Percentiles rank a stretch among this genome's conserved stretches.
These are phyloP conservation scores for Ruditapes philippinarum DNA, from an alignment of 1,140 invertebrate genomes.

Conservation along the genomic window DNA sequence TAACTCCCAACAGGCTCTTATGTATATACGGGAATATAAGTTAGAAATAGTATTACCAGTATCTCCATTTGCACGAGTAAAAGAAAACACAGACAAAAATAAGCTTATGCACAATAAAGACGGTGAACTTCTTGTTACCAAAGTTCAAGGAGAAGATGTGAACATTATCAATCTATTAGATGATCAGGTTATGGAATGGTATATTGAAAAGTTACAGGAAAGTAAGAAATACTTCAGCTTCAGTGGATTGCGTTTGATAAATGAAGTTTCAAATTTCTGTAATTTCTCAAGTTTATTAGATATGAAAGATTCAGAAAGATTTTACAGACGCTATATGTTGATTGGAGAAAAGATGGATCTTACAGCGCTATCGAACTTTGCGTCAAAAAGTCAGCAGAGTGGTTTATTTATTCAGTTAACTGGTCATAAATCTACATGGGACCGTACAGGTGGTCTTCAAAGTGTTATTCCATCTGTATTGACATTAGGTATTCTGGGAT, in stretches of 20 bases:
- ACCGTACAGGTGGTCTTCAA: constrained; percentile 92
- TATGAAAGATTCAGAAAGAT: neutral
- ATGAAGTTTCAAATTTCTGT: neutral
- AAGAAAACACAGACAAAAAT: neutral
- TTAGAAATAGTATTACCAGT: constrained; percentile 94
- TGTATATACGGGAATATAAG: constrained; percentile 89
- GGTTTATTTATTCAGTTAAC: constrained; percentile 95
- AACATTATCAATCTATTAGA: constrained; percentile 46
- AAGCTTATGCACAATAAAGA: neutral
- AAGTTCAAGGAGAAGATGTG: constrained; percentile 18
- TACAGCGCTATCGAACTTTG: constrained; percentile 89
- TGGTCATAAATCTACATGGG: constrained; percentile 94
- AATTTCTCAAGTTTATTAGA: neutral
- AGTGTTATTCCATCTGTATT: constrained; percentile 93
- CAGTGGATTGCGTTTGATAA: constrained; percentile 18
- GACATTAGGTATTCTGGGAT: constrained; percentile 94
- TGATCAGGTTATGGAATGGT: constrained; percentile 30
- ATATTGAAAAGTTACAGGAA: constrained; percentile 9
- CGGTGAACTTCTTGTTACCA: constrained; percentile 3
- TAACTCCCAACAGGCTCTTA: constrained; percentile 89
- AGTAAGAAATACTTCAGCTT: constrained; percentile 26
- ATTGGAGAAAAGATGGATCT: constrained; percentile 55
- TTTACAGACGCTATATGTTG: neutral
- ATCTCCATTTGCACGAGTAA: constrained; percentile 93
- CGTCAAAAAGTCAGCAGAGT: constrained; percentile 92